phyloP scores from a whole-genome alignment of 2,113 vertebrate species.

The Calidris pygmaea region DNA sequence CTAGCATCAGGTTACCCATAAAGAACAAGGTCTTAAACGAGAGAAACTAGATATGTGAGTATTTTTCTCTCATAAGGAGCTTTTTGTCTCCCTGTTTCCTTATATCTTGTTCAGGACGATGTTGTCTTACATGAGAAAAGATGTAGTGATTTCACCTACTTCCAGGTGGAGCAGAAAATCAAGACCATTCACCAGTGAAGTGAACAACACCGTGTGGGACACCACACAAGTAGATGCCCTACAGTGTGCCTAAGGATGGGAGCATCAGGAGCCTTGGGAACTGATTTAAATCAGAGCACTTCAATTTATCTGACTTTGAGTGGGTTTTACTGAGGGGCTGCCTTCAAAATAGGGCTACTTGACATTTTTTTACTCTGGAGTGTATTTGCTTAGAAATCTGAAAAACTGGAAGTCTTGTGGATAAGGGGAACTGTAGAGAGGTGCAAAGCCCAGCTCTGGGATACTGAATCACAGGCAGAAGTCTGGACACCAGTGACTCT shows the following conservation, averaged over 20 bases:
- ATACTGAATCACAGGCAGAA: neutral
- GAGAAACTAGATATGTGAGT: neutral
- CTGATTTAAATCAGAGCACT: neutral
- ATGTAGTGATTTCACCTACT: neutral
- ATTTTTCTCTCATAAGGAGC: constrained; percentile 1
- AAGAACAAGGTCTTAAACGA: neutral
- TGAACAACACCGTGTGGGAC: neutral
- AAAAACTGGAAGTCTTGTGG: neutral
- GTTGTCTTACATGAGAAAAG: neutral
- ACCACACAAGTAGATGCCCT: neutral
- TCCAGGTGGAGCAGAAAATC: neutral
- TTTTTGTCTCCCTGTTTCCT: constrained; percentile 18
- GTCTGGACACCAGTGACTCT: neutral
- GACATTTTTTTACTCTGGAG: neutral
- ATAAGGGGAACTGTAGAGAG: neutral
- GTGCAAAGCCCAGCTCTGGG: neutral
- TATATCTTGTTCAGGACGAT: neutral
- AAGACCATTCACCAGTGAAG: neutral
- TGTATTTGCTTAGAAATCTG: constrained; percentile 36
- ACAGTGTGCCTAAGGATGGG: neutral
- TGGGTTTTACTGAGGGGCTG: neutral
- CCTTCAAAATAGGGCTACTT: constrained; percentile 30
- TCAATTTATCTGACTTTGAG: neutral
- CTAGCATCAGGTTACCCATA: neutral
- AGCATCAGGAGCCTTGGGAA: neutral